These are phyloP conservation scores for Hermaeophaga mercurialis DNA, from an alignment of 2,888 invertebrate species.

Conservation along the genomic window DNA sequence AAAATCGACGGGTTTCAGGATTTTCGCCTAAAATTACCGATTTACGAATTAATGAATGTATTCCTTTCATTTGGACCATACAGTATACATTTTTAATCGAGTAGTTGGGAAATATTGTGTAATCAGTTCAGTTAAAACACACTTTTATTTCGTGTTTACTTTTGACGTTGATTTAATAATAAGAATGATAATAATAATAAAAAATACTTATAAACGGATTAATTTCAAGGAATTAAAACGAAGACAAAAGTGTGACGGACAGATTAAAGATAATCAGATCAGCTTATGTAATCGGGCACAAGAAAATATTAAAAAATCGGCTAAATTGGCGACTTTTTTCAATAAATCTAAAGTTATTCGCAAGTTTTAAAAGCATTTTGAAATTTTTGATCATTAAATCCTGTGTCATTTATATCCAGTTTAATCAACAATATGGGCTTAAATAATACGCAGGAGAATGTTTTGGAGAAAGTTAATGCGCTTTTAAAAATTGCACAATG, in stretches of 20 bases:
- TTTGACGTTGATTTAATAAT: not conserved
- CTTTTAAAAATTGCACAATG: constrained; percentile 25
- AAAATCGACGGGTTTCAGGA: too few relatives aligned
- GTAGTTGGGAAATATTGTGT: too few relatives aligned
- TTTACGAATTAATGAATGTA: too few relatives aligned
- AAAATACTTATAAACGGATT: too few relatives aligned
- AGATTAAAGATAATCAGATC: constrained; percentile 8
- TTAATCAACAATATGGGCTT: constrained; percentile 31
- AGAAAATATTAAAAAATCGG: constrained; percentile 1
- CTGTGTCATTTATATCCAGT: constrained; percentile 32
- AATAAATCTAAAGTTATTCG: constrained; percentile 43
- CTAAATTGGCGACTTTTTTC: constrained; percentile 33
- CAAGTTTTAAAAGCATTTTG: constrained; percentile 40
- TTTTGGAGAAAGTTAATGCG: constrained; percentile 28
- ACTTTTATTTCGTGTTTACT: not conserved
- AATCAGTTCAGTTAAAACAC: not conserved
- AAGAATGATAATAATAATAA: not conserved
- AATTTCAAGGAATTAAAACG: not conserved
- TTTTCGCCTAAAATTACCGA: too few relatives aligned
- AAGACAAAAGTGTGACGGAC: constrained; percentile 1
- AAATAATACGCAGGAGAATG: constrained; percentile 26
- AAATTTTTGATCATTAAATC: constrained; percentile 39
- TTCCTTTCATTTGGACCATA: too few relatives aligned
- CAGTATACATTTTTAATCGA: too few relatives aligned
- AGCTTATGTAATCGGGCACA: constrained; percentile 7